These are phyloP conservation scores for Morbakka virulenta DNA, from an alignment of 30 jellyfish, hydroid and myxozoan species.

Conservation along the genomic window DNA sequence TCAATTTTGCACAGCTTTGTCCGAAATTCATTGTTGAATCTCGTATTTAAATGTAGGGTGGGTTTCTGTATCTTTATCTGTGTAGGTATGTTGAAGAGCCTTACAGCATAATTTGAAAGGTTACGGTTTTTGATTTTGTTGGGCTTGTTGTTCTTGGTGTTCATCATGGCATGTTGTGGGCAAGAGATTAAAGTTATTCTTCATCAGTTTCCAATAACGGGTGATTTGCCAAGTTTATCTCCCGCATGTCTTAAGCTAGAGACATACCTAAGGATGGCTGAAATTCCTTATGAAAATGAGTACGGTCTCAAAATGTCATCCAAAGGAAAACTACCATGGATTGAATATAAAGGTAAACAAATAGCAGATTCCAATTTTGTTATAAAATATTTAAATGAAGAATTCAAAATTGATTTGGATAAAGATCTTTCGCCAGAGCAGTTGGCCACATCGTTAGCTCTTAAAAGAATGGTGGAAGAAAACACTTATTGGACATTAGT, in stretches of 20 bases:
- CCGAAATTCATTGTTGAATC: no score
- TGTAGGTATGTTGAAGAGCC: no score
- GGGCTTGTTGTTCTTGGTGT: no score
- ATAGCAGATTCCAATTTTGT: slow-evolving; percentile 33
- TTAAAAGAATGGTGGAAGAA: slow-evolving; percentile 36
- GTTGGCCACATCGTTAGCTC: slow-evolving; percentile 23
- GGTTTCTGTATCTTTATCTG: no score
- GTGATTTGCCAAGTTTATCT: slow-evolving; percentile 7
- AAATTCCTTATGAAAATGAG: slow-evolving; percentile 20
- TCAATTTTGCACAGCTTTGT: no score
- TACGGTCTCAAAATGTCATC: slow-evolving; percentile 4
- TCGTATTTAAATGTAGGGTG: no score
- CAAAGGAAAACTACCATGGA: slow-evolving; percentile 52
- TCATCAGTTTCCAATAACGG: slow-evolving; percentile 1
- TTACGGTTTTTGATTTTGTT: no score
- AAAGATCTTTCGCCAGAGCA: slow-evolving; percentile 12
- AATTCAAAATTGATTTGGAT: slow-evolving; percentile 29
- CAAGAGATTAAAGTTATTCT: not conserved
- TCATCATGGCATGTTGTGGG: no score
- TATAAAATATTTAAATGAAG: slow-evolving; percentile 17
- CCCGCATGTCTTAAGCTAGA: slow-evolving; percentile 33
- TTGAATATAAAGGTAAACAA: slow-evolving; percentile 4
- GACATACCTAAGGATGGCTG: slow-evolving; percentile 32
- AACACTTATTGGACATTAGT: slow-evolving; percentile 50
- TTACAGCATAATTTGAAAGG: no score